Evolutionary conservation across 2,888 invertebrate species (phyloP).

Genomic region (Agapostemon virescens): DNA sequence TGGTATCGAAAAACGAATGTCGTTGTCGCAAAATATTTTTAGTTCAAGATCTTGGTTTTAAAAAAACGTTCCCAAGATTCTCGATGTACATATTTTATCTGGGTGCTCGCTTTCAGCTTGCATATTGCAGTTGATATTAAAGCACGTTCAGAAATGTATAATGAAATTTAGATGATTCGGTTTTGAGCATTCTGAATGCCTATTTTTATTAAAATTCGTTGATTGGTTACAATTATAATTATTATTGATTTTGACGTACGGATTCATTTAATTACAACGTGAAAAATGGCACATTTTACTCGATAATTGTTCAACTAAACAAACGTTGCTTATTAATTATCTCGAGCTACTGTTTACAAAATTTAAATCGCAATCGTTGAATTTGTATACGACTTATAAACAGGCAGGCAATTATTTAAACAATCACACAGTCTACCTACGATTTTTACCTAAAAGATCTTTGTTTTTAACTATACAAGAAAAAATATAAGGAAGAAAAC

Average conservation of each 20-base stretch:
- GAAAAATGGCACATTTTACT: not conserved
- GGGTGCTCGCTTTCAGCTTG: not conserved
- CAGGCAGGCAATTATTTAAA: not conserved
- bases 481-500: too few relatives aligned
- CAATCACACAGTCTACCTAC: not conserved
- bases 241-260: too few relatives aligned
- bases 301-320: not conserved
- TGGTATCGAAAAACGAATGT: not conserved
- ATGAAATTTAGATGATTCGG: too few relatives aligned
- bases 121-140: not conserved
- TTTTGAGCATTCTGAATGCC: not conserved
- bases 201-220: too few relatives aligned
- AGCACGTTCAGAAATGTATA: not conserved
- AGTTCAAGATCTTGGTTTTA: not conserved
- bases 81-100: not conserved
- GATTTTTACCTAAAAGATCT: too few relatives aligned
- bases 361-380: too few relatives aligned
- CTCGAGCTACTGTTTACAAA: not conserved
- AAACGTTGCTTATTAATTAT: not conserved
- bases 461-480: too few relatives aligned
- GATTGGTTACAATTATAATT: too few relatives aligned
- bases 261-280: not conserved
- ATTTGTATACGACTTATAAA: too few relatives aligned
- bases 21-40: not conserved
- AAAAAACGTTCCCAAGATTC: not conserved